These are phyloP conservation scores for Aphodius sticticus DNA, from an alignment of 2,888 invertebrate genomes.

Conservation along the genomic window DNA sequence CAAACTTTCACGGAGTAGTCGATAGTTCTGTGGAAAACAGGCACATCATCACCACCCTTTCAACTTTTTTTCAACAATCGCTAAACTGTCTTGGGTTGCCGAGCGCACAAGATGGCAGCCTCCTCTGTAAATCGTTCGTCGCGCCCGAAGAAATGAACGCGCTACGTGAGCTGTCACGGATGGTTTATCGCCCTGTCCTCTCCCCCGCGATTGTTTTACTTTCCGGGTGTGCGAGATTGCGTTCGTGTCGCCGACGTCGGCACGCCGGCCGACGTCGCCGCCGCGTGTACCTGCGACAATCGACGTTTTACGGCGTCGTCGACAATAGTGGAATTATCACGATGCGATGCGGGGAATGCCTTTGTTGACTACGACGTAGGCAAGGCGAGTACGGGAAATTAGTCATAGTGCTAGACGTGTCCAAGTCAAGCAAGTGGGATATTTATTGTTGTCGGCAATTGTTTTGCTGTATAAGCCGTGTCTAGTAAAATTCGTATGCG, in stretches of 20 bases:
- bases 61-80: background rate
- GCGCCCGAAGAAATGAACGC: background rate
- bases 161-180: constrained; percentile 4
- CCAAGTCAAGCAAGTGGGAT: no score
- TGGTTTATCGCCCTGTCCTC: background rate
- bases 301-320: no score
- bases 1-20: no score
- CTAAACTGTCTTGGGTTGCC: background rate
- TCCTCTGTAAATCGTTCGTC: background rate
- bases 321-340: no score
- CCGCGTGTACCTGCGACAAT: no score
- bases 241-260: background rate
- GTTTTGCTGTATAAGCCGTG: no score
- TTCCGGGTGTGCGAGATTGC: background rate
- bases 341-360: no score
- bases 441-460: no score
- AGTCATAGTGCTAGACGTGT: no score
- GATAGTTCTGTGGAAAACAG: background rate
- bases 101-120: background rate
- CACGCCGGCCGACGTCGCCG: background rate
- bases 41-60: background rate
- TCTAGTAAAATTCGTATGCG: no score
- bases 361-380: no score
- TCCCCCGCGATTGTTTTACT: background rate
- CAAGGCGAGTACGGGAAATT: no score